Conservation (phyloP, 2,113 vertebrate species). For the Leptocoma aspasia region DNA sequence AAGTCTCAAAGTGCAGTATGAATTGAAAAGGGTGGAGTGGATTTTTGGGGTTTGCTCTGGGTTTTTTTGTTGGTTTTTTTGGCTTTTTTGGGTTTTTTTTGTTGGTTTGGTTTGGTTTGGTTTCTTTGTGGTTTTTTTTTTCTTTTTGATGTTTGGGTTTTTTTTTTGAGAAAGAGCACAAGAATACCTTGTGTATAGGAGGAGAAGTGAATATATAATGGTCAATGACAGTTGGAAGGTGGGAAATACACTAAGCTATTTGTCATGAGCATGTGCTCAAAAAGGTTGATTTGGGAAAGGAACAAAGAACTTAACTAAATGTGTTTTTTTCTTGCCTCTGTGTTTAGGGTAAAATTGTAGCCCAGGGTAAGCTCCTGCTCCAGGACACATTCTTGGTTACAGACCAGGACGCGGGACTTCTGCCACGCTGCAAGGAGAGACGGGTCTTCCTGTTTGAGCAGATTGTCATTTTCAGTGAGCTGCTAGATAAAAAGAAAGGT, state of each 20-base stretch:
- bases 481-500: slow-evolving; percentile 97
- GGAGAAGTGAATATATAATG: not conserved
- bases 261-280: not conserved
- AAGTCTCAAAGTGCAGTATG: not conserved
- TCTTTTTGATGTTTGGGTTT: not conserved
- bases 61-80: not conserved
- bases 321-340: not conserved
- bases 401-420: slow-evolving; percentile 89
- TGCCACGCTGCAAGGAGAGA: slow-evolving; percentile 94
- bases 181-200: not conserved
- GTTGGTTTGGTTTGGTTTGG: not conserved
- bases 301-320: not conserved
- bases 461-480: slow-evolving; percentile 98
- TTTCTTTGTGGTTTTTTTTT: not conserved
- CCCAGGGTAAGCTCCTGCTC: slow-evolving; percentile 93
- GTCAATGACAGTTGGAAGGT: not conserved
- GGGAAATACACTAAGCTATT: not conserved
- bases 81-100: not conserved
- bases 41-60: not conserved
- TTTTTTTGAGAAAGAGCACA: not conserved
- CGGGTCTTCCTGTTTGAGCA: slow-evolving; percentile 97
- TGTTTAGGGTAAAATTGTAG: slow-evolving; percentile 94
- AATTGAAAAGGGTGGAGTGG: not conserved
- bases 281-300: not conserved
- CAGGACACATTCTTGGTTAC: slow-evolving; percentile 96